These are phyloP conservation scores for Diachasmimorpha longicaudata DNA, from an alignment of 1,140 invertebrate genomes.

Conservation along the genomic window DNA sequence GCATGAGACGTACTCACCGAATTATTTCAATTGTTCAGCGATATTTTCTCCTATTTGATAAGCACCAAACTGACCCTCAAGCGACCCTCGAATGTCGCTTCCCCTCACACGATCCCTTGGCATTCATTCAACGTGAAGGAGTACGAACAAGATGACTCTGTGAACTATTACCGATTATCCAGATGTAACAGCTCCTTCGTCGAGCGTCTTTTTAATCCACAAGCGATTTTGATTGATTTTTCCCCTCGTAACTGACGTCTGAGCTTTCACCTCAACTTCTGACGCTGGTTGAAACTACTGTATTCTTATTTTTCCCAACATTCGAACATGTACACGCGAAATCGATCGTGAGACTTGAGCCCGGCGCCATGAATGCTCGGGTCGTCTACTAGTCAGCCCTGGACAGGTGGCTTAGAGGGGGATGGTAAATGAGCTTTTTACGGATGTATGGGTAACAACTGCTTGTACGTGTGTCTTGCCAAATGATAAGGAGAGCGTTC, in stretches of 20 bases:
- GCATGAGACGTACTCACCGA: background rate
- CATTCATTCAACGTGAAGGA: background rate
- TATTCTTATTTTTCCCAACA: background rate
- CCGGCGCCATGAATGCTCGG: background rate
- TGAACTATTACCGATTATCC: background rate
- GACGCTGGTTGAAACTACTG: background rate
- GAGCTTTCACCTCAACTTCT: background rate
- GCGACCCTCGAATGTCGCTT: background rate
- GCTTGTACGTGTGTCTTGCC: background rate
- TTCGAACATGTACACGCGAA: constrained; percentile 4
- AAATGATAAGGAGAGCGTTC: background rate
- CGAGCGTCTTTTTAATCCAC: background rate
- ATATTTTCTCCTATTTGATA: background rate
- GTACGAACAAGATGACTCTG: background rate
- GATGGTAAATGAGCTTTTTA: constrained; percentile 4
- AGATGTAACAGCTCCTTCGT: background rate
- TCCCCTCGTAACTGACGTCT: background rate
- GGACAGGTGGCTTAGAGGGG: background rate
- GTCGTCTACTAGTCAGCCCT: background rate
- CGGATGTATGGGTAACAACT: background rate
- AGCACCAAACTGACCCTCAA: background rate
- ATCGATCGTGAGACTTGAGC: constrained; percentile 13
- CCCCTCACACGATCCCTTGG: too few species aligned
- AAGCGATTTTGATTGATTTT: background rate
- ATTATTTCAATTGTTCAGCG: background rate